These are phyloP conservation scores for Epinephelus coioides DNA, from an alignment of 2,797 vertebrate genomes.

Conservation along the genomic window DNA sequence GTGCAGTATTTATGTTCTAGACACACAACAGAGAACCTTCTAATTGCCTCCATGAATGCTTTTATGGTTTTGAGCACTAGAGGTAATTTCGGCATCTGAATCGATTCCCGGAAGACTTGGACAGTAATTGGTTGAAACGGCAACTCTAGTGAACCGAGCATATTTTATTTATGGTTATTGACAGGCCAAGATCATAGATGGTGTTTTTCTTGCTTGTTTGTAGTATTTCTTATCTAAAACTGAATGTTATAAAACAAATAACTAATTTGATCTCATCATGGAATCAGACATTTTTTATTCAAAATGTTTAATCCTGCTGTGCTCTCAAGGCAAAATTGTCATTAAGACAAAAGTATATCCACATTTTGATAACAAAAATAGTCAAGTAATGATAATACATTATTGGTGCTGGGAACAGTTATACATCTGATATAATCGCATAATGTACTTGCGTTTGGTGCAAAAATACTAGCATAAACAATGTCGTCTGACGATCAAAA, in stretches of 20 bases:
- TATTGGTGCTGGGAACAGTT: not conserved
- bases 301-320: not conserved
- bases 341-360: not conserved
- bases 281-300: not conserved
- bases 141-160: slow-evolving; percentile 9
- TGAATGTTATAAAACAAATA: slow-evolving; percentile 3
- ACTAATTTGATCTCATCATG: not conserved
- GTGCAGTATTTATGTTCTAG: slow-evolving; percentile 69
- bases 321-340: not conserved
- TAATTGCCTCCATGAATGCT: slow-evolving; percentile 79
- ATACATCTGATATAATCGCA: not conserved
- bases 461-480: not conserved
- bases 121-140: slow-evolving; percentile 54
- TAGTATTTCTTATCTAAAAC: not conserved
- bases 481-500: not conserved
- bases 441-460: not conserved
- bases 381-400: not conserved
- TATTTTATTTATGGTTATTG: slow-evolving; percentile 63
- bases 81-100: slow-evolving; percentile 68
- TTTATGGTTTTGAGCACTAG: slow-evolving; percentile 65
- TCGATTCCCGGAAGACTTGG: slow-evolving; percentile 58
- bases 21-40: slow-evolving; percentile 69
- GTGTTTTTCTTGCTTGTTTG: not conserved
- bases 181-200: slow-evolving; percentile 35
- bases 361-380: not conserved